phyloP scores from a whole-genome alignment of 2,797 vertebrate genomes.

The Nyctalus aviator region DNA sequence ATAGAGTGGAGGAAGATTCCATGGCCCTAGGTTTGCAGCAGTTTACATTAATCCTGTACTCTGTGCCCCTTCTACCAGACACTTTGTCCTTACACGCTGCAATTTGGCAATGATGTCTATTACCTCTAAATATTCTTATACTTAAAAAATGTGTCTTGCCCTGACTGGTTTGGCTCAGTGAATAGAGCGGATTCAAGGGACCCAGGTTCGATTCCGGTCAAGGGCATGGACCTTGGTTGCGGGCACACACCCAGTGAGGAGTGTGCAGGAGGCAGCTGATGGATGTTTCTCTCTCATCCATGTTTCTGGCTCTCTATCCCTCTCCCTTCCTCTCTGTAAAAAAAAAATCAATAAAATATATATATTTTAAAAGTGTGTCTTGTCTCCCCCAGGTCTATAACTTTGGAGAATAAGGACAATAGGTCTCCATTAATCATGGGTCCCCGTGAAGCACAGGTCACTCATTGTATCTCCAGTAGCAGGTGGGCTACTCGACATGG shows the following conservation, averaged over 20 bases:
- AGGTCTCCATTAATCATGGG: background rate
- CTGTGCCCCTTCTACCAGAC: background rate
- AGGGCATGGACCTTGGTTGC: no score
- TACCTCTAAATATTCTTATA: background rate
- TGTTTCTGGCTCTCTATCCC: no score
- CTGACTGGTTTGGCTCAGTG: no score
- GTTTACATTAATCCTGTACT: background rate
- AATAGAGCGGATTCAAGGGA: no score
- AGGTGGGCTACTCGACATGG: background rate
- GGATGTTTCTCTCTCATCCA: no score
- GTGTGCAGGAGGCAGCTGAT: no score
- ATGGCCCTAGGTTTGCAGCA: background rate
- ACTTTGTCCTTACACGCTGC: background rate
- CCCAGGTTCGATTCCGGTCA: no score
- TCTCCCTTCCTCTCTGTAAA: no score
- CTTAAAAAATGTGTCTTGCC: background rate
- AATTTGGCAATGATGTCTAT: background rate
- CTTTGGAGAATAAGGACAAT: background rate
- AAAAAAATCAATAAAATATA: no score
- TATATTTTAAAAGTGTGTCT: background rate
- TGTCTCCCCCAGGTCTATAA: background rate
- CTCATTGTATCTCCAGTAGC: background rate
- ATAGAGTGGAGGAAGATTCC: background rate
- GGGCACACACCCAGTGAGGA: no score
- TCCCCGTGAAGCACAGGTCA: background rate